Base-by-base conservation (phyloP, 35 echinoderm and acorn worm genomes). In the Ophiothrix spiculata region DNA sequence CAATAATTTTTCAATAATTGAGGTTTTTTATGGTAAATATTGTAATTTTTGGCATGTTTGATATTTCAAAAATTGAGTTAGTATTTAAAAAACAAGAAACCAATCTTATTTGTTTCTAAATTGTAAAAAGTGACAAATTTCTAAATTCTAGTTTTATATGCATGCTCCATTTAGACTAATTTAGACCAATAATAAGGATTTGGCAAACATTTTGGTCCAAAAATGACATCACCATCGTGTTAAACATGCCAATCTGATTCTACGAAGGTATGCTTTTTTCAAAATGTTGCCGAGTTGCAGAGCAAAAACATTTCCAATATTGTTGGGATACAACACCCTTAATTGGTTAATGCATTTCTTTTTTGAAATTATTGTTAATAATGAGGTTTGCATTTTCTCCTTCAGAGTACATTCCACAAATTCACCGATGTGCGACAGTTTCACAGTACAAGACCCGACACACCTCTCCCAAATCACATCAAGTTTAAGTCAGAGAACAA, bases 401-500 rank as follows among this genome's bases (percentile, higher is more conserved):
- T n/a, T 23, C 31, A 87, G 85, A 75, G 40, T 56, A 78, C 54
- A 33, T 86, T 86, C 79, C 76, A 87, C 37, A 56, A 19, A 6
- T 34, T 33, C 14, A 36, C 74, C 29, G 79, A 86, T 37, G 79
- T 92, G 11, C 42, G 85, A 12, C 40, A 32, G 56, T 23, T 86
- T 31, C 31, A 74, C n/a, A 63, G 75, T 64, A 19, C 38, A 1
- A 32, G 79, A 33, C 46, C 60, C 19, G 12, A 56, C 31, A 38
- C 74, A 35, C 17, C 73, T 0, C 64, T 83, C 3, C 39, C 39
- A 36, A 40, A 33, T 37, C 31, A 35, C 81, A 77, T 84, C 36
- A 28, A 4, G 1, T 87, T 74, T 79, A 37, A 87, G 34, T 92
- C 90, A 8, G 54, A 82, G 79, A 92, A 92, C 79, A 82, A 77